Percentiles rank a stretch among this genome's conserved stretches.
Evolutionary conservation across 2,888 invertebrate genomes (phyloP).

Genomic region (Brenthis ino): DNA sequence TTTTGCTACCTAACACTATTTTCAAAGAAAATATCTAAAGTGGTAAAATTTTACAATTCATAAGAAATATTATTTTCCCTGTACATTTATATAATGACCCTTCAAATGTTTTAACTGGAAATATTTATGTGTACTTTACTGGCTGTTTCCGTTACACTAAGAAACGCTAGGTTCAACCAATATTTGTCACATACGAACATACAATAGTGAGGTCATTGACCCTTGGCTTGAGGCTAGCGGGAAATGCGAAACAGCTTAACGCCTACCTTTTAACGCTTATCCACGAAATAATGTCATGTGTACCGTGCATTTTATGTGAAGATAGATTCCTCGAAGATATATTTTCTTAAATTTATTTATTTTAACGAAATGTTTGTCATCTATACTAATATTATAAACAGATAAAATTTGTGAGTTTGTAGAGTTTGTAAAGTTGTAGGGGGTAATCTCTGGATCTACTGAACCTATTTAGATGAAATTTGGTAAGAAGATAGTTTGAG

Average conservation of each 20-base stretch:
- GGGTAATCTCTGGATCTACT: too few species aligned
- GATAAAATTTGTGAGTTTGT: too few species aligned
- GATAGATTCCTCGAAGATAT: neutral
- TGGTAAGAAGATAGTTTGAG: too few species aligned
- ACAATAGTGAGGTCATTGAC: slow-evolving; percentile 55
- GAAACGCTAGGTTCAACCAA: slow-evolving; percentile 13
- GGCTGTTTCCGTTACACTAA: slow-evolving; percentile 14
- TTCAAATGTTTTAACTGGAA: slow-evolving; percentile 9
- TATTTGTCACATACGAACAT: slow-evolving; percentile 53
- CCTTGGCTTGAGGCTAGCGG: slow-evolving; percentile 49
- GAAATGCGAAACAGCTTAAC: slow-evolving; percentile 38
- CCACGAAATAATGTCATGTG: slow-evolving; percentile 22
- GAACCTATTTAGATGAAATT: too few species aligned
- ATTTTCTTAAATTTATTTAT: neutral
- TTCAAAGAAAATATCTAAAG: too few species aligned
- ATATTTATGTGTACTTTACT: slow-evolving; percentile 11
- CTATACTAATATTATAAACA: too few species aligned
- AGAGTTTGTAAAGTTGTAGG: too few species aligned
- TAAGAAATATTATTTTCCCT: too few species aligned
- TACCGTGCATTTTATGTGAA: neutral
- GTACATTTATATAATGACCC: neutral
- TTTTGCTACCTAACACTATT: too few species aligned
- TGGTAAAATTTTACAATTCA: too few species aligned
- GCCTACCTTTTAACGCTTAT: slow-evolving; percentile 22
- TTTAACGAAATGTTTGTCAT: neutral